phyloP scores from a whole-genome alignment of 37 sponge, comb jelly and placozoan genomes.

The Geodia barretti region DNA sequence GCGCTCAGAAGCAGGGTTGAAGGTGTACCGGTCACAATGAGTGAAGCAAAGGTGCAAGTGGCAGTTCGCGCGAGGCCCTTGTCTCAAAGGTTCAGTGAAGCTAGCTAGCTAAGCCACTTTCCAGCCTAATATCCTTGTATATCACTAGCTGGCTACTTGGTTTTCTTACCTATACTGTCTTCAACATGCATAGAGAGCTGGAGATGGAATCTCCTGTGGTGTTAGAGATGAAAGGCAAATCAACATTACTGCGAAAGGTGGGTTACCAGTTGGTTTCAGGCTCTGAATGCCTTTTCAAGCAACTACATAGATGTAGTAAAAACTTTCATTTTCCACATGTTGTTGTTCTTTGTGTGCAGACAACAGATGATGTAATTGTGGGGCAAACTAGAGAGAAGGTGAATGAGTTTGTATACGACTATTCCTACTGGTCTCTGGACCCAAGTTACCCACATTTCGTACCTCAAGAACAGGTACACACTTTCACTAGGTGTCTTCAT shows the following conservation, averaged over 20 bases:
- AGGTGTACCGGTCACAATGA: too few species aligned
- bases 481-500: too few species aligned
- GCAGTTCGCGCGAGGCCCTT: slow-evolving; percentile 40
- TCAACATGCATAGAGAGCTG: too few species aligned
- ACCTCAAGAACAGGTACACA: slow-evolving; percentile 70
- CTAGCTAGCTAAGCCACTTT: too few species aligned
- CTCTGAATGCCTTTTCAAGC: too few species aligned
- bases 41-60: slow-evolving; percentile 24
- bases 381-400: slow-evolving; percentile 39
- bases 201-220: slow-evolving; percentile 24
- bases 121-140: too few species aligned
- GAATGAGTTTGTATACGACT: slow-evolving; percentile 83
- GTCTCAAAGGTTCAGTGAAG: slow-evolving; percentile 27
- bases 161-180: too few species aligned
- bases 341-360: slow-evolving; percentile 5
- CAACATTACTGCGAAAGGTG: slow-evolving; percentile 46
- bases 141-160: too few species aligned
- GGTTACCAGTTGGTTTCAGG: too few species aligned
- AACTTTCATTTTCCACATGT: too few species aligned
- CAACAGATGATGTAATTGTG: slow-evolving; percentile 21
- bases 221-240: slow-evolving; percentile 42
- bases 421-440: slow-evolving; percentile 86
- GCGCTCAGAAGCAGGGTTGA: too few species aligned
- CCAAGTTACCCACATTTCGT: slow-evolving; percentile 44
- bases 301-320: too few species aligned